Conservation (phyloP, 2,888 invertebrate species). For the Byasa hedistus region DNA sequence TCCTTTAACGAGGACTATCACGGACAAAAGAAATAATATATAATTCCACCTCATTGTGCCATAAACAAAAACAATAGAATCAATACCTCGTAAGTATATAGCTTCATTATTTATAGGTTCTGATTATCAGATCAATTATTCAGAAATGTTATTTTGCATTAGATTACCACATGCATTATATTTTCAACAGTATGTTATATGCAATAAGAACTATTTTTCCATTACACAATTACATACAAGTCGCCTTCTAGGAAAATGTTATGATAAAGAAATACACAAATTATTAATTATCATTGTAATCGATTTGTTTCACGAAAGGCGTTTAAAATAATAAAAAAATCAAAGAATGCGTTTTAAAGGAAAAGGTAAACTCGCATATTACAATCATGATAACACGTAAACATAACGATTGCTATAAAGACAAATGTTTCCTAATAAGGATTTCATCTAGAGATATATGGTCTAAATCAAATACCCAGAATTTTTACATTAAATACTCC, state of each 20-base stretch:
- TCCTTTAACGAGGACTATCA: constrained; percentile 11
- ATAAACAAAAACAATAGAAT: neutral
- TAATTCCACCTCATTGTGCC: constrained; percentile 5
- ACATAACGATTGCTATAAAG: no score
- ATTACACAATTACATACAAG: neutral
- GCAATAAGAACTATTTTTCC: neutral
- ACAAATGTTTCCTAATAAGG: no score
- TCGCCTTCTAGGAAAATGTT: neutral
- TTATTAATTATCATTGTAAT: neutral
- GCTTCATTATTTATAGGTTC: constrained; percentile 9
- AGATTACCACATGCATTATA: neutral
- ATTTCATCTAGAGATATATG: no score
- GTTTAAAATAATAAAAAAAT: neutral
- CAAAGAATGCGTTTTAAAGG: neutral
- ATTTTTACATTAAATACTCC: no score
- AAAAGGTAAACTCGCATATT: no score
- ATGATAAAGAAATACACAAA: neutral
- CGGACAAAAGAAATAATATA: constrained; percentile 7
- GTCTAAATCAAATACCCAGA: no score
- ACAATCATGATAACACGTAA: no score
- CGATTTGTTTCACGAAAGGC: neutral
- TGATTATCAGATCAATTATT: constrained; percentile 10
- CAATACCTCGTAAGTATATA: neutral
- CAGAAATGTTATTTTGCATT: neutral
- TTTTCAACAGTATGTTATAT: neutral